Conservation (phyloP, 2,113 vertebrate species). For the Sebastes schlegelii region DNA sequence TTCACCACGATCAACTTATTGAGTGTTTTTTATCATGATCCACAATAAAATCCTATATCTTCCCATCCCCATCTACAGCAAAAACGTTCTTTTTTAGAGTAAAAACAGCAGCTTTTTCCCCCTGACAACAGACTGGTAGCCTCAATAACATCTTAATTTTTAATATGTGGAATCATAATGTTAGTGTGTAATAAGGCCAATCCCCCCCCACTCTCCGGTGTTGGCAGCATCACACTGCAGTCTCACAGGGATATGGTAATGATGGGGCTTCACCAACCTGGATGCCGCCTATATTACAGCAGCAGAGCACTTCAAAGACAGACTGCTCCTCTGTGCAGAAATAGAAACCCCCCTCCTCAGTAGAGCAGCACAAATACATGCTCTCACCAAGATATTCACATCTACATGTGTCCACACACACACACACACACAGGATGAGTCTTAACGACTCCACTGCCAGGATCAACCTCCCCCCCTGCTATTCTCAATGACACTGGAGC, state of each 20-base stretch:
- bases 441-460: slow-evolving; percentile 23
- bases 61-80: neutral
- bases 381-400: slow-evolving; percentile 29
- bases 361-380: slow-evolving; percentile 41
- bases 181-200: slow-evolving; percentile 47
- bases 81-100: neutral
- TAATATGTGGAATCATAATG: slow-evolving; percentile 19
- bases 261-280: slow-evolving; percentile 71
- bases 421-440: neutral
- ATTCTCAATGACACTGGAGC: slow-evolving; percentile 14
- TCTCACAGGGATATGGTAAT: slow-evolving; percentile 75
- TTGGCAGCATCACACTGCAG: slow-evolving; percentile 75
- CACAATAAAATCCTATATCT: too few species aligned
- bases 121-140: too few species aligned
- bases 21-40: too few species aligned
- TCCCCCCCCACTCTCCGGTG: slow-evolving; percentile 14
- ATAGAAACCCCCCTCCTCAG: slow-evolving; percentile 51
- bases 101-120: neutral
- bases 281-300: slow-evolving; percentile 70
- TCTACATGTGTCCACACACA: slow-evolving; percentile 16
- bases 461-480: slow-evolving; percentile 11
- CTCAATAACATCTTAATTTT: slow-evolving; percentile 2
- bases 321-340: slow-evolving; percentile 66
- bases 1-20: too few species aligned
- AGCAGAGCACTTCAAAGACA: slow-evolving; percentile 76